A percentile compares a stretch with the other conserved stretches of the same genome.
These are phyloP conservation scores for Drosophila monieri DNA, from an alignment of 2,888 invertebrate species.

Conservation along the genomic window DNA sequence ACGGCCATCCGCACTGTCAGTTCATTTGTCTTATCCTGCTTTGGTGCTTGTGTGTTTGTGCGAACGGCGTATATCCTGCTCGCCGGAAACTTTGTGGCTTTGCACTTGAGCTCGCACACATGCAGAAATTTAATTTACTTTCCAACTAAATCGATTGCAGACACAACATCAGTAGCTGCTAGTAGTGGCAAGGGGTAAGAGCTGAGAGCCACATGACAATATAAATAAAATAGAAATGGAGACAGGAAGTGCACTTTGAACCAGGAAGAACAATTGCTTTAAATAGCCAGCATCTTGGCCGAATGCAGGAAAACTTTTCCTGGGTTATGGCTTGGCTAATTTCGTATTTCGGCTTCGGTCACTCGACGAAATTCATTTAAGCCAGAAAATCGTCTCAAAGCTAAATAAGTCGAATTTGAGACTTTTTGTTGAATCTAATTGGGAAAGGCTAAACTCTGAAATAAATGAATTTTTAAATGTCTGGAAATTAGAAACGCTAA, in stretches of 20 bases:
- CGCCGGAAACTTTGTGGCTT: constrained; percentile 45
- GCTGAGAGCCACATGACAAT: background rate
- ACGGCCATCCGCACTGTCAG: constrained; percentile 43
- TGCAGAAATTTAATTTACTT: constrained; percentile 71
- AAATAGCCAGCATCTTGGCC: constrained; percentile 37
- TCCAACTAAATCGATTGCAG: constrained; percentile 65
- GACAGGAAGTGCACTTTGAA: constrained; percentile 12
- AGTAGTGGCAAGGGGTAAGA: constrained; percentile 6
- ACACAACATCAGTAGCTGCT: constrained; percentile 29
- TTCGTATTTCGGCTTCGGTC: constrained; percentile 25
- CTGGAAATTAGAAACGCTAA: too few species aligned
- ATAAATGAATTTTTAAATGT: too few species aligned
- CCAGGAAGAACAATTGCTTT: constrained; percentile 43
- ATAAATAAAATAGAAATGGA: constrained; percentile 5
- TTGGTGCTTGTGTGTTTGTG: constrained; percentile 9
- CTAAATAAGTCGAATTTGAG: background rate
- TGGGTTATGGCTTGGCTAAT: constrained; percentile 38
- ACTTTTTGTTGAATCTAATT: too few species aligned
- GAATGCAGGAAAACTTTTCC: constrained; percentile 46
- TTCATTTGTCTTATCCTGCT: constrained; percentile 63
- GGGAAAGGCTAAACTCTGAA: too few species aligned
- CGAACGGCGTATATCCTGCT: constrained; percentile 18
- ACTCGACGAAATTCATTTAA: constrained; percentile 14
- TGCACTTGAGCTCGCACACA: constrained; percentile 16
- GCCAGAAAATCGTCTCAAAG: constrained; percentile 4